Conservation (phyloP, 2,797 vertebrate species). For the Sebastes iracundus region DNA sequence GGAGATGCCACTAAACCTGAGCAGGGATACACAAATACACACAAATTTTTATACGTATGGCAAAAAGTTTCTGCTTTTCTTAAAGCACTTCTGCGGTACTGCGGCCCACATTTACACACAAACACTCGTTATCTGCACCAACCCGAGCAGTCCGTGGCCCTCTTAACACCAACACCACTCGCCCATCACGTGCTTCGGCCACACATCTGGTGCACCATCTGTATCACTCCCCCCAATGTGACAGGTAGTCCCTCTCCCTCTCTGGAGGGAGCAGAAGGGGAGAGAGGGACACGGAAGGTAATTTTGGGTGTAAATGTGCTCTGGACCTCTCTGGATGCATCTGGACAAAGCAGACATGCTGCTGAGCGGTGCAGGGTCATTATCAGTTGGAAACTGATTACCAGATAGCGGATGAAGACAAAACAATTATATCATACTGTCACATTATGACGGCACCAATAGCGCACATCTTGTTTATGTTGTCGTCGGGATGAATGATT, state of each 20-base stretch:
- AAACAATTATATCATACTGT: constrained; percentile 74
- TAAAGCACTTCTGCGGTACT: constrained; percentile 6
- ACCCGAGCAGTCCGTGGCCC: constrained; percentile 50
- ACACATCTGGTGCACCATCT: constrained; percentile 87
- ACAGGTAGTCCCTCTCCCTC: constrained; percentile 82
- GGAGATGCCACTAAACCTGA: constrained; percentile 77
- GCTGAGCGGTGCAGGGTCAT: constrained; percentile 66
- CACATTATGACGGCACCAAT: constrained; percentile 55
- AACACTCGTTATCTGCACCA: constrained; percentile 42
- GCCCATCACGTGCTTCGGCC: constrained; percentile 77
- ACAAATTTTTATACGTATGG: constrained; percentile 20
- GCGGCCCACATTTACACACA: neutral
- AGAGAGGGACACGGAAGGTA: constrained; percentile 70
- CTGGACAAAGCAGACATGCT: constrained; percentile 77
- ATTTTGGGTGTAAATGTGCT: constrained; percentile 83
- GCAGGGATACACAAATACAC: constrained; percentile 43
- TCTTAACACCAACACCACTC: constrained; percentile 69
- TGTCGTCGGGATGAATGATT: neutral
- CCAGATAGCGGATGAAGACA: constrained; percentile 62
- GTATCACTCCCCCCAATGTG: constrained; percentile 79
- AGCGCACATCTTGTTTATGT: constrained; percentile 42
- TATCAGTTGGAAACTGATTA: constrained; percentile 65
- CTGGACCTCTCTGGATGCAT: constrained; percentile 78
- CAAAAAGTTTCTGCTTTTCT: constrained; percentile 35
- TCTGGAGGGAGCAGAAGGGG: constrained; percentile 72